Evolutionary conservation across 2,888 invertebrate species (phyloP), one percentile per base, ranked within the genome.

Genomic region (Parnassius orleans): DNA sequence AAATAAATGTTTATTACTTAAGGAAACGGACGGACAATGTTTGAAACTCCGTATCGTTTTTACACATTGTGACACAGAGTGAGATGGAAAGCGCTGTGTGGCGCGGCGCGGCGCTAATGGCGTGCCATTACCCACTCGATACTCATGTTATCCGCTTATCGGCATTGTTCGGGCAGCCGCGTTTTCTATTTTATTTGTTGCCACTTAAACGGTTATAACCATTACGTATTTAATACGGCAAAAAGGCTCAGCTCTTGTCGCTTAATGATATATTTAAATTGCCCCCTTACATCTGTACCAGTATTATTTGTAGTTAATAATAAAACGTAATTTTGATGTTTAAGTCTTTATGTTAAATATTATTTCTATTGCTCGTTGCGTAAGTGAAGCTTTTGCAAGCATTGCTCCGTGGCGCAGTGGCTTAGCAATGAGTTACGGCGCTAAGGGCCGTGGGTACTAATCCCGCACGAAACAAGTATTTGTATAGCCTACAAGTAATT

Each of bases 51-150:
- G 24, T 24, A 5, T 24, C 24, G 3, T 33, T 33, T 33, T 33
- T 33, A 33, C 33, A 14, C 14, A 14, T 14, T 12, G 3, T 11
- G 46, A 11, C 12, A 12, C 46, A 46, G 12, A 43, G 43, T 11
- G 12, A 46, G 46, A 11, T 44, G 11, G 44, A 19, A 43, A 1
- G 42, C 48, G 19, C 15, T 12, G 42, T 1, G 50, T 1, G 14
- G 11, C 14, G 43, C 1, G 33, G 46, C 57, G 56, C 56, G 46
- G 42, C 61, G 63, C 63, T 70, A 70, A 69, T 69, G 71, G 69
- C 61, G 53, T 64, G 64, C 69, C 71, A 72, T 72, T 72, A 72
- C 66, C 69, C 69, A 67, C 72, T 69, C 71, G 64, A 63, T 66
- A 65, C 56, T 65, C 66, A 58, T 66, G 68, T 68, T 68, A 68